phyloP scores from a whole-genome alignment of 2,113 vertebrate genomes.

The Nesoenas mayeri region DNA sequence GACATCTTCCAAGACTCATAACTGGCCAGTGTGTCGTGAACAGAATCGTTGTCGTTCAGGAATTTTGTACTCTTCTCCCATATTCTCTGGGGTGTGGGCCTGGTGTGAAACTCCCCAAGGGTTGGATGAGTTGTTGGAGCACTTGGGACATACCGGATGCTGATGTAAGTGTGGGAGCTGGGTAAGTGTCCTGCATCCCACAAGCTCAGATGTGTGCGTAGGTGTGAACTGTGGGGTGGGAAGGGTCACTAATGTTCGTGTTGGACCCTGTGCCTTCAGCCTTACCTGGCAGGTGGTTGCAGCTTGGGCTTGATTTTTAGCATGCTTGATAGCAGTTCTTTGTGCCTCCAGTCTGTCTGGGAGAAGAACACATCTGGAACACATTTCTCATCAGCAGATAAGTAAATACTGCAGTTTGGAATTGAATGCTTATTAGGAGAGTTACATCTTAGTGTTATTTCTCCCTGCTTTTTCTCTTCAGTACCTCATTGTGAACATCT shows the following conservation, averaged over 20 bases:
- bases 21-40: background rate
- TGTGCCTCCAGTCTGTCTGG: background rate
- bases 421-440: background rate
- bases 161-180: background rate
- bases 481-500: background rate
- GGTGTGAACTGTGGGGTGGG: background rate
- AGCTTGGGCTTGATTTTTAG: background rate
- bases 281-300: background rate
- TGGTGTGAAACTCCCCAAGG: background rate
- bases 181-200: background rate
- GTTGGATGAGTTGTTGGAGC: background rate
- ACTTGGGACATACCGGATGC: background rate
- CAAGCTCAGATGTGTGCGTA: rapidly evolving
- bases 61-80: background rate
- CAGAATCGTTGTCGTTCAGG: background rate
- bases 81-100: background rate
- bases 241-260: background rate
- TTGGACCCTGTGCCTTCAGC: background rate
- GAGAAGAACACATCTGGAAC: background rate
- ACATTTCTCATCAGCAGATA: background rate
- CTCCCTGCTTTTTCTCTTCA: background rate
- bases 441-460: background rate
- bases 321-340: background rate
- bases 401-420: background rate
- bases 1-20: background rate